phyloP scores from a whole-genome alignment of 2,113 vertebrate genomes.

The Barnardius zonarius region DNA sequence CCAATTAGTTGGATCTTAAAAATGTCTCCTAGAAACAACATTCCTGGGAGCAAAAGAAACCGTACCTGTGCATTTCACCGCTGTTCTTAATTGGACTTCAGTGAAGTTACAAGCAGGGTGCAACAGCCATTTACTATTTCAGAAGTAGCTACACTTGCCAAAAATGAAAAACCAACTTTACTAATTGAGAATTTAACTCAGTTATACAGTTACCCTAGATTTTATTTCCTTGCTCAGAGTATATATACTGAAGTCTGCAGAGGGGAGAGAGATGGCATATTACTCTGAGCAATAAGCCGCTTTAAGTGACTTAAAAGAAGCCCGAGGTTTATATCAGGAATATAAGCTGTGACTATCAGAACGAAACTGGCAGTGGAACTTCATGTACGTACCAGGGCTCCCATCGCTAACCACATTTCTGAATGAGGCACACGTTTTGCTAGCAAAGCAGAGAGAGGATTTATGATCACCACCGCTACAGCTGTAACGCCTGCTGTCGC shows the following conservation, averaged over 20 bases:
- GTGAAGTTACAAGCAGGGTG: neutral
- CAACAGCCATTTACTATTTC: neutral
- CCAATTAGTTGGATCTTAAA: neutral
- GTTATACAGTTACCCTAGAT: neutral
- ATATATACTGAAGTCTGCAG: neutral
- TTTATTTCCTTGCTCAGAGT: neutral
- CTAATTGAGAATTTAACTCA: neutral
- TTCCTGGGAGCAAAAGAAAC: neutral
- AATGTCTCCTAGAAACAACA: neutral
- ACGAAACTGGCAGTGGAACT: neutral
- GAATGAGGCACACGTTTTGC: constrained; percentile 33
- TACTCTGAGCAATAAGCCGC: neutral
- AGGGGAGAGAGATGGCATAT: neutral
- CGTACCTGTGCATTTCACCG: neutral
- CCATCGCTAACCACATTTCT: neutral
- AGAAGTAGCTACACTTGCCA: neutral
- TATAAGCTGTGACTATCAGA: neutral
- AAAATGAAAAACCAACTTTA: neutral
- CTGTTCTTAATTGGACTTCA: neutral
- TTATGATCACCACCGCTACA: neutral
- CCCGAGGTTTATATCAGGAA: neutral
- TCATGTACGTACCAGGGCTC: neutral
- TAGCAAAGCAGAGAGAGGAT: constrained; percentile 50
- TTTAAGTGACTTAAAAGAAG: neutral
- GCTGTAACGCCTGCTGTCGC: constrained; percentile 52